Conservation (phyloP, 1,140 invertebrate genomes). For the Drosophila rhopaloa region DNA sequence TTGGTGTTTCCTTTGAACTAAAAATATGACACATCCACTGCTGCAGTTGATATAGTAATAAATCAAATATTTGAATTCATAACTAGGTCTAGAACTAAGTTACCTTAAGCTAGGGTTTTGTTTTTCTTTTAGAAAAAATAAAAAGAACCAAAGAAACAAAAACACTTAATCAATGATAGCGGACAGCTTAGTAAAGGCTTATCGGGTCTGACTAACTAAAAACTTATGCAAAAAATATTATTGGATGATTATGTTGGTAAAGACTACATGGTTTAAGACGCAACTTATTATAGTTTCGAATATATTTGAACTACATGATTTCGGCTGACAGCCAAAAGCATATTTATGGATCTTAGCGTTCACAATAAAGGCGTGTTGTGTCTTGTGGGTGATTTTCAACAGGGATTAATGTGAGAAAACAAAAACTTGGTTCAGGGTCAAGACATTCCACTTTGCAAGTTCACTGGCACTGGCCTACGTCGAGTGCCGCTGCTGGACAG, state of each 20-base stretch:
- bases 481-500: conserved; percentile 43
- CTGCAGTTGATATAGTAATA: conserved; percentile 21
- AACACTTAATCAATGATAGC: conserved; percentile 28
- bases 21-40: conserved; percentile 55
- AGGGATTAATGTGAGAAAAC: conserved; percentile 6
- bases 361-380: conserved; percentile 26
- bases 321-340: conserved; percentile 9
- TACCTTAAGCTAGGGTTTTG: conserved; percentile 33
- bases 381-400: conserved; percentile 4
- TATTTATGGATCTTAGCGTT: conserved; percentile 13
- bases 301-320: conserved; percentile 33
- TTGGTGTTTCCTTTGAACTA: conserved; percentile 61
- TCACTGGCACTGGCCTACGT: conserved; percentile 1
- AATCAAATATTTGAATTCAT: conserved; percentile 18
- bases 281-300: conserved; percentile 16
- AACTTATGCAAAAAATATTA: conserved; percentile 26
- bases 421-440: not conserved
- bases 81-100: conserved; percentile 28
- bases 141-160: conserved; percentile 35
- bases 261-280: conserved; percentile 1
- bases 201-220: conserved; percentile 12
- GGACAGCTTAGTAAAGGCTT: conserved; percentile 10
- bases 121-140: conserved; percentile 69
- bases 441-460: conserved; percentile 1
- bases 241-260: conserved; percentile 2